These are phyloP conservation scores for Hedya salicella DNA, from an alignment of 2,888 invertebrate species.

Conservation along the genomic window DNA sequence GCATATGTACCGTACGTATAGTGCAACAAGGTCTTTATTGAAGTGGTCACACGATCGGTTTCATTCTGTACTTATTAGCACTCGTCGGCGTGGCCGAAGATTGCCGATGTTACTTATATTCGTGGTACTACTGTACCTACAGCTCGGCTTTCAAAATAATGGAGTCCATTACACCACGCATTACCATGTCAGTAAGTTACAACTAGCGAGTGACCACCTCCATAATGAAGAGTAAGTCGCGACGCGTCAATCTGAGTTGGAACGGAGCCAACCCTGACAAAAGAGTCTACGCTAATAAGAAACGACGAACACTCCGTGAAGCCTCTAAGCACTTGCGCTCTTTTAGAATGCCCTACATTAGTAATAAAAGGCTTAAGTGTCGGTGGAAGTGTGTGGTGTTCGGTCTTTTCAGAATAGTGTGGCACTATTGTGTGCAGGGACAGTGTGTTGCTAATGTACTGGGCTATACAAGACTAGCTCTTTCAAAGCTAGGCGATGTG, in stretches of 20 bases:
- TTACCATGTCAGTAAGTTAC: conserved; percentile 13
- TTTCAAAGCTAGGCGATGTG: conserved; percentile 21
- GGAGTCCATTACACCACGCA: conserved; percentile 6
- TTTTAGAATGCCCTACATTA: neutral
- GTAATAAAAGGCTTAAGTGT: neutral
- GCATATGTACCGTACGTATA: too few relatives aligned
- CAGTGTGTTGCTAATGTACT: conserved; percentile 22
- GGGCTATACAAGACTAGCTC: conserved; percentile 29
- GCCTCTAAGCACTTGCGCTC: neutral
- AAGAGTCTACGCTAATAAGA: neutral
- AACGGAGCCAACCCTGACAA: conserved; percentile 13
- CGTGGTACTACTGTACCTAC: neutral
- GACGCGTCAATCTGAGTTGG: conserved; percentile 17
- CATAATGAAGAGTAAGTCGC: conserved; percentile 18
- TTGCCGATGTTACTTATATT: too few relatives aligned
- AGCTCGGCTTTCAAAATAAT: conserved; percentile 5
- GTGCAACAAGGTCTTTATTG: too few relatives aligned
- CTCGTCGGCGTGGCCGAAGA: too few relatives aligned
- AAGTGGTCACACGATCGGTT: too few relatives aligned
- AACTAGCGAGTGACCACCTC: conserved; percentile 15
- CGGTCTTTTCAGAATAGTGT: neutral
- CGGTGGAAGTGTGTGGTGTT: neutral
- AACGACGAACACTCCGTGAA: neutral
- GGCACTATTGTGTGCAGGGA: conserved; percentile 13
- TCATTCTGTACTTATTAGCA: too few relatives aligned